Evolutionary conservation across 2,888 invertebrate species (phyloP).

Genomic region (Lepidocyrtoides sp.): DNA sequence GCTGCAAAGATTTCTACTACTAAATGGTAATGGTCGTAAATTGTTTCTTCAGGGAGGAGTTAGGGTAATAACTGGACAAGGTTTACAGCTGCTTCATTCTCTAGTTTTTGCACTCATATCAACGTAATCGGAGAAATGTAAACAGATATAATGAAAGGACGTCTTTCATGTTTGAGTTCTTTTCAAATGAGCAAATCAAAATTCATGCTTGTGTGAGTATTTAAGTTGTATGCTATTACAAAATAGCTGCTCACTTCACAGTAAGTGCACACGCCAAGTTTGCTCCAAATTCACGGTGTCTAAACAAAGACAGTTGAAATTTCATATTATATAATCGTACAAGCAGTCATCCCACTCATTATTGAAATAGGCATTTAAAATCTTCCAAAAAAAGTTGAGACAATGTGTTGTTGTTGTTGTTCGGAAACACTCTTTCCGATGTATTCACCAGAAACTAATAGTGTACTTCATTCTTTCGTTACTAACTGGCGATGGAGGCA

Average conservation of each 20-base stretch:
- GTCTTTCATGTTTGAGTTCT: background rate
- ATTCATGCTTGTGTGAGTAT: too few relatives aligned
- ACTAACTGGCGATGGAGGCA: slow-evolving; percentile 11
- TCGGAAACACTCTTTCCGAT: background rate
- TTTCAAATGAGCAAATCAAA: too few relatives aligned
- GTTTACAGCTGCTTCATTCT: background rate
- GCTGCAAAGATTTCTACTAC: background rate
- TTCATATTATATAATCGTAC: too few relatives aligned
- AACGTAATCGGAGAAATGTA: background rate
- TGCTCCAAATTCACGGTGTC: too few relatives aligned
- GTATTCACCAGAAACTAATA: background rate
- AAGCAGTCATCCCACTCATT: too few relatives aligned
- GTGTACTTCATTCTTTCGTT: background rate
- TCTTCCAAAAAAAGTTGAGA: background rate
- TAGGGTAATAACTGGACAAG: slow-evolving; percentile 27
- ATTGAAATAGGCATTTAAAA: too few relatives aligned
- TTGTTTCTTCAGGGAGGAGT: background rate
- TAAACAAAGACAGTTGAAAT: too few relatives aligned
- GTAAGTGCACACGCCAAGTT: too few relatives aligned
- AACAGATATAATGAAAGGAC: background rate
- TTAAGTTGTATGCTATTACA: too few relatives aligned
- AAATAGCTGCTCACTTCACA: too few relatives aligned
- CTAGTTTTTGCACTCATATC: background rate
- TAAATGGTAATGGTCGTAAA: background rate
- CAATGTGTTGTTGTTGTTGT: slow-evolving; percentile 1